phyloP scores from a whole-genome alignment of 2,797 vertebrate species.

The Leptoclinus maculatus region DNA sequence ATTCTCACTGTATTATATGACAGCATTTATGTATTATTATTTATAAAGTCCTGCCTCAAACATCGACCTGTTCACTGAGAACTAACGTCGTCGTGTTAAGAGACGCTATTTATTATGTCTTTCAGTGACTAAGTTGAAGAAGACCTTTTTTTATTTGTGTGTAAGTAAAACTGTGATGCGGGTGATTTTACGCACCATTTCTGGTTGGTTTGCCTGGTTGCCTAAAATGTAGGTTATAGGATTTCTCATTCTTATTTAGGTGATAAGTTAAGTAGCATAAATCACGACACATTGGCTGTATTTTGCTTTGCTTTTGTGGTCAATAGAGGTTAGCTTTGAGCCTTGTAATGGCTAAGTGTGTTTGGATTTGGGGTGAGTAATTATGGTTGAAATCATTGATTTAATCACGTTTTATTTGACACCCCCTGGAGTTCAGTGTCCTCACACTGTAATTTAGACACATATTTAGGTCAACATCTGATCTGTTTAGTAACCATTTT shows the following conservation, averaged over 20 bases:
- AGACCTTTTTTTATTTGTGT: neutral
- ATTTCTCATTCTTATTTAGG: neutral
- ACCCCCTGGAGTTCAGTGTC: neutral
- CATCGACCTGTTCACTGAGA: neutral
- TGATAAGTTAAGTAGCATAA: neutral
- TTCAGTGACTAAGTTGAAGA: neutral
- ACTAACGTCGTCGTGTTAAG: neutral
- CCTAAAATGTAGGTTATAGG: neutral
- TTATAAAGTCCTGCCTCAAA: neutral
- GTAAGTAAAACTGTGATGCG: neutral
- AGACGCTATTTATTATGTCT: neutral
- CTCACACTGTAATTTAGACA: neutral
- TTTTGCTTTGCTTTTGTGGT: neutral
- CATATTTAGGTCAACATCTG: neutral
- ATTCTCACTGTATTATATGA: neutral
- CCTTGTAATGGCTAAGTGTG: neutral
- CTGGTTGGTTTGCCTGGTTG: neutral
- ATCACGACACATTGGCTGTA: neutral
- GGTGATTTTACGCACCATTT: neutral
- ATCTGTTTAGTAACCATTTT: conserved; percentile 1
- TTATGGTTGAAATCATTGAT: neutral
- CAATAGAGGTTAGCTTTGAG: neutral
- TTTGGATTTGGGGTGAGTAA: neutral
- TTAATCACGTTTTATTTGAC: neutral
- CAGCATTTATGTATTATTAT: neutral